Evolutionary conservation across 2,888 invertebrate genomes (phyloP), one percentile per base, ranked within the genome.

Genomic region (Prosapia bicincta): DNA sequence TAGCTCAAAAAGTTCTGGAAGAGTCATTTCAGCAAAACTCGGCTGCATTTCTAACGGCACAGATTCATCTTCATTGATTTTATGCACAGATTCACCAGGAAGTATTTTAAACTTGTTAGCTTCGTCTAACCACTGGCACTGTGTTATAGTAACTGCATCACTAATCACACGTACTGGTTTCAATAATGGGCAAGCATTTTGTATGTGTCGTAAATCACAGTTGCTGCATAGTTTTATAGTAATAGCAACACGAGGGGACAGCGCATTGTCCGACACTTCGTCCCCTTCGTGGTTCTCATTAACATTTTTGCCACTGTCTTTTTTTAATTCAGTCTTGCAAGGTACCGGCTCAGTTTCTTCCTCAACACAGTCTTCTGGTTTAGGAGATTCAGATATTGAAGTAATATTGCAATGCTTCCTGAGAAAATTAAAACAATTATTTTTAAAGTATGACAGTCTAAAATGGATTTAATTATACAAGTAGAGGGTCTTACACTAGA

Each of bases 151-250:
- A 32, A 67, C 32, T 24, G 69, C 32, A 38, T 77, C 76, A 30
- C 72, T 66, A 28, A 81, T 76, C 24, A 79, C 71, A 9, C 66
- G 30, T 1, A 86, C 83, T 3, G 90, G 88, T 78, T 86, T 86
- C 69, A 85, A 85, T 75, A 91, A 82, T 1, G 90, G 90, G 81
- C 91, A 91, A n/a, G 87, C 85, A 80, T 90, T 88, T 80, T 89
- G 88, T 54, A 88, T 84, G 81, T 91, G 91, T 20, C 87, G 85
- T 25, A 87, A 87, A 77, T 89, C 88, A 81, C 91, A 91, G 73
- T 88, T 88, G 67, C 87, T 86, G 80, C 91, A 91, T 25, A 89
- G 84, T 79, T 89, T 89, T 66, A 88, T 88, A 81, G 88, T 89
- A 69, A 88, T 87, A 30, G 85, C 86, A 65, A 86, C 82, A 81